phyloP scores from a whole-genome alignment of 2,113 vertebrate species.

The Hucho hucho region DNA sequence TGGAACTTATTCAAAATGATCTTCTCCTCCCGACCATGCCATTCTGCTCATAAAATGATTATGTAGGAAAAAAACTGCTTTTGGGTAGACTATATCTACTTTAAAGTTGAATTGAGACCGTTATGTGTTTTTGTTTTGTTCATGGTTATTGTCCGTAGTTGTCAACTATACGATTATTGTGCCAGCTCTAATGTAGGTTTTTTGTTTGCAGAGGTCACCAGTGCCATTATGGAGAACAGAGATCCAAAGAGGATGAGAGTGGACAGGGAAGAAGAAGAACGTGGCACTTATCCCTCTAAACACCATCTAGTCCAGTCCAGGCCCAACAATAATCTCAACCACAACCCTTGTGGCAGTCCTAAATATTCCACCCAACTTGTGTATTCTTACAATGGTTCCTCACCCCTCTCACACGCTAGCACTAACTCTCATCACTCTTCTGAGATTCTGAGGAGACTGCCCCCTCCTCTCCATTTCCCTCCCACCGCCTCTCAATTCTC shows the following conservation, averaged over 20 bases:
- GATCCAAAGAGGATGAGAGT: constrained; percentile 50
- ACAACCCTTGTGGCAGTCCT: constrained; percentile 54
- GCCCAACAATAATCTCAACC: constrained; percentile 51
- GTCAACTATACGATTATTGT: no score
- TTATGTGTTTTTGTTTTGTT: not conserved
- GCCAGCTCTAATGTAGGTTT: not conserved
- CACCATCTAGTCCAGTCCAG: constrained; percentile 46
- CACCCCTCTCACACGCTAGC: constrained; percentile 46
- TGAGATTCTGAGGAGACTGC: constrained; percentile 63
- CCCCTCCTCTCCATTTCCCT: constrained; percentile 50
- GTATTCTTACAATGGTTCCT: constrained; percentile 65
- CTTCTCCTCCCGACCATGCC: not conserved
- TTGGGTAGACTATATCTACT: no score
- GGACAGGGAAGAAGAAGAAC: constrained; percentile 57
- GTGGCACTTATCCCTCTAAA: constrained; percentile 55
- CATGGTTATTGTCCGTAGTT: not conserved
- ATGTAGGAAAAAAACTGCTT: no score
- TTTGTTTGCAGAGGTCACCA: constrained; percentile 53
- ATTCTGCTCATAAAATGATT: no score
- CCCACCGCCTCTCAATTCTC: constrained; percentile 51
- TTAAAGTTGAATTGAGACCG: no score
- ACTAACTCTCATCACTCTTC: constrained; percentile 56
- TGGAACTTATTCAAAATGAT: no score
- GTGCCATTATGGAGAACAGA: constrained; percentile 37
- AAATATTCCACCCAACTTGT: constrained; percentile 56